phyloP scores from a whole-genome alignment of 2,113 vertebrate species.

The Sapayoa aenigma region DNA sequence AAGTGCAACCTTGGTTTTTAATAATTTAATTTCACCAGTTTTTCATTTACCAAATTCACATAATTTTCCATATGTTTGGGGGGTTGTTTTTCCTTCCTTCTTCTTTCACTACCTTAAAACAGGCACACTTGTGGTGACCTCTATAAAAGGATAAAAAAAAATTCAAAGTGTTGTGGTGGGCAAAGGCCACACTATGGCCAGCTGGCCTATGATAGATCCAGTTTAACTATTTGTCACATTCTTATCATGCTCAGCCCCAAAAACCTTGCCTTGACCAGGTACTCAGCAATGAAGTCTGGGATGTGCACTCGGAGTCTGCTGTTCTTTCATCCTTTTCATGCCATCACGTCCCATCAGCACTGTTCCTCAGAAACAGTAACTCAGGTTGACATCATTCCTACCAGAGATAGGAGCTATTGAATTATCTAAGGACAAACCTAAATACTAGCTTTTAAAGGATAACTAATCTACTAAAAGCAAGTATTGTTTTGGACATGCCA shows the following conservation, averaged over 20 bases:
- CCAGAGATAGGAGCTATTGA: slow-evolving; percentile 50
- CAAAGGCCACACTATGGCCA: neutral
- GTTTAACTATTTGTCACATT: neutral
- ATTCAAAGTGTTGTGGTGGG: neutral
- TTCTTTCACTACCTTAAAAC: neutral
- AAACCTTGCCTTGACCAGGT: neutral
- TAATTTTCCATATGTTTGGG: neutral
- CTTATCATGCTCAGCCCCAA: neutral
- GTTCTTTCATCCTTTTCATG: slow-evolving; percentile 38
- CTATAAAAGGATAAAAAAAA: neutral
- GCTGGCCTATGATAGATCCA: neutral
- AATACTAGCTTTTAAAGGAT: slow-evolving; percentile 69
- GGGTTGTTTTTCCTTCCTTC: neutral
- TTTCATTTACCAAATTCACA: neutral
- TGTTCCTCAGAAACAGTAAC: slow-evolving; percentile 62
- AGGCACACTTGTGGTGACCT: fast-evolving
- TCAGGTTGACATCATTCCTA: slow-evolving; percentile 60
- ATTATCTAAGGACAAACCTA: slow-evolving; percentile 71
- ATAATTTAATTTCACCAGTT: neutral
- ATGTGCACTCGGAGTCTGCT: neutral
- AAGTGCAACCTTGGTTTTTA: neutral
- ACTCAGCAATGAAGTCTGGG: neutral
- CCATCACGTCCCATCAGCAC: slow-evolving; percentile 51
- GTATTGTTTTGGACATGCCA: slow-evolving; percentile 53
- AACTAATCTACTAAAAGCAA: slow-evolving; percentile 67